Conservation (phyloP, 2,113 vertebrate genomes). For the Notiomystis cincta region DNA sequence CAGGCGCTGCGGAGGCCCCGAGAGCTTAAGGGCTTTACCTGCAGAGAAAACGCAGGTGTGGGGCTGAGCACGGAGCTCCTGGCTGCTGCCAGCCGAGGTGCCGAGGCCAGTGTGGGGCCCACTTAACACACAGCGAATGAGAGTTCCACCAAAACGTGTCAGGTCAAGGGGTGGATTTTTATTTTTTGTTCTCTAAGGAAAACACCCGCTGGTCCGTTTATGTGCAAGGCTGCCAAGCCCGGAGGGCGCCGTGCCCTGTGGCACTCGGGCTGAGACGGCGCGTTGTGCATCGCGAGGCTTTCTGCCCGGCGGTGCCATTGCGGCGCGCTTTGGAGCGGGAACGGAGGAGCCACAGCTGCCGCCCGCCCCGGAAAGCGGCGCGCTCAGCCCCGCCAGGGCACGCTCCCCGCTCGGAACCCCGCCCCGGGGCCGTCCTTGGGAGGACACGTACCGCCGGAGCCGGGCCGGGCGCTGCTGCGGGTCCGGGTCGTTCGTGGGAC, state of each 20-base stretch:
- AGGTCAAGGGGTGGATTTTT: no score
- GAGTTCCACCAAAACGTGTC: neutral
- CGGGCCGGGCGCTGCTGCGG: rapidly evolving
- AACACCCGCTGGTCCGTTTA: neutral
- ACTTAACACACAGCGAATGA: rapidly evolving
- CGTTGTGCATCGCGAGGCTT: no score
- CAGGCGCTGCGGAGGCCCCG: no score
- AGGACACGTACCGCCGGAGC: neutral
- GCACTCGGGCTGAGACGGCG: neutral
- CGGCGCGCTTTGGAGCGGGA: no score
- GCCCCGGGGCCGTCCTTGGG: no score
- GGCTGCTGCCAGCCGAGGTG: no score
- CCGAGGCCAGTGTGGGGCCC: rapidly evolving
- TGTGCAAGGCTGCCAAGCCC: rapidly evolving
- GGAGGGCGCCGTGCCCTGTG: neutral
- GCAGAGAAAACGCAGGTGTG: rapidly evolving
- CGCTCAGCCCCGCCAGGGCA: neutral
- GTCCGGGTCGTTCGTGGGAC: rapidly evolving
- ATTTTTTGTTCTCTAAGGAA: rapidly evolving
- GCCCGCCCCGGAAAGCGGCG: neutral
- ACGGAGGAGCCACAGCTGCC: neutral
- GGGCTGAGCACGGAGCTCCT: neutral
- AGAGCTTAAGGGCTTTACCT: neutral
- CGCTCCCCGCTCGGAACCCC: neutral
- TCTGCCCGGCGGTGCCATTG: neutral